phyloP scores from a whole-genome alignment of 2,113 vertebrate species.

The Cottus gobio region DNA sequence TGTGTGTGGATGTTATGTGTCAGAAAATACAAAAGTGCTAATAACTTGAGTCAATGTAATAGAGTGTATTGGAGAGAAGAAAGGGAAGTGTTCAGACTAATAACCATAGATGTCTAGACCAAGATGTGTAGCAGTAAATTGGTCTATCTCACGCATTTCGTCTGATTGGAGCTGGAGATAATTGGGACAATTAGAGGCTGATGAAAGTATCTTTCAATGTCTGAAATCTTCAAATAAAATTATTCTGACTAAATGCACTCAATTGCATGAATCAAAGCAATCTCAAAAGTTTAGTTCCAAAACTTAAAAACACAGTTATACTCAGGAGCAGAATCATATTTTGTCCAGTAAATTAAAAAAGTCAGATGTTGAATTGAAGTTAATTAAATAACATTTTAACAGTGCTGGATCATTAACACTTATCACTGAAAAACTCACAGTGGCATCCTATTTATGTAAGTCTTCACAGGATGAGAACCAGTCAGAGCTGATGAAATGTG shows the following conservation, averaged over 20 bases:
- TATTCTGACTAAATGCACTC: neutral
- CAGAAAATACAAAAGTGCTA: neutral
- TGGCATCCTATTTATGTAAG: too few relatives aligned
- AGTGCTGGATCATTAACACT: too few relatives aligned
- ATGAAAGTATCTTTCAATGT: slow-evolving; percentile 24
- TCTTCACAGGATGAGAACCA: too few relatives aligned
- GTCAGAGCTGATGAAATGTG: too few relatives aligned
- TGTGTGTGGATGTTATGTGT: neutral
- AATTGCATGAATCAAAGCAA: neutral
- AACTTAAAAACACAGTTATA: too few relatives aligned
- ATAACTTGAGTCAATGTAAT: neutral
- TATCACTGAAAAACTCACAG: too few relatives aligned
- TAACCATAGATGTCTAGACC: neutral
- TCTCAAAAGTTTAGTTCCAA: neutral
- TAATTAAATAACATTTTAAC: too few relatives aligned
- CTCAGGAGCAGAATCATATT: neutral
- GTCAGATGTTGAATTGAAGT: neutral
- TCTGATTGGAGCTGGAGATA: slow-evolving; percentile 7
- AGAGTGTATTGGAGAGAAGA: neutral
- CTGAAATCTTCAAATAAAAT: neutral
- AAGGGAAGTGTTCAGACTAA: neutral
- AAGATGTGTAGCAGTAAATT: neutral
- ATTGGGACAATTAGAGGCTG: slow-evolving; percentile 4
- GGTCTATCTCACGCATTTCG: neutral
- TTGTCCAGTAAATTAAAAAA: too few relatives aligned